Conservation (phyloP, 2,113 vertebrate genomes). For the Scalopus aquaticus region DNA sequence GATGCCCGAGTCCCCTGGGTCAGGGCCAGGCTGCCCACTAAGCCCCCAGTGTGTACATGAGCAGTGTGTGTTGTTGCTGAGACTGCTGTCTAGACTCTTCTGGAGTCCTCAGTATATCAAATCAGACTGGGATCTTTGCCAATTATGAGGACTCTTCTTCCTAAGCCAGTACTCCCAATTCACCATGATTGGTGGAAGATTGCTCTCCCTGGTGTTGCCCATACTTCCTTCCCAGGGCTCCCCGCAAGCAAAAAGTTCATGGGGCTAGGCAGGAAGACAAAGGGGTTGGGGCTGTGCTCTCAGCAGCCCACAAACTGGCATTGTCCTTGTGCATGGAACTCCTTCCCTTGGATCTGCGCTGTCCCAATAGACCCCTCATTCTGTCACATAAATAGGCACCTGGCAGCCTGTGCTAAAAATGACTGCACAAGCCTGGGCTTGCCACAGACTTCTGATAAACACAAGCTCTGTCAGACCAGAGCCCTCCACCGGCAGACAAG, state of each 20-base stretch:
- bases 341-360: neutral
- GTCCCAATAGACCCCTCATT: neutral
- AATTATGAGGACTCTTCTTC: neutral
- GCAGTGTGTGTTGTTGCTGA: too few species aligned
- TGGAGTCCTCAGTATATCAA: neutral
- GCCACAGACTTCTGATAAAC: conserved; percentile 51
- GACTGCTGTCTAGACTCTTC: neutral
- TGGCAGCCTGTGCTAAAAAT: conserved; percentile 46
- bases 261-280: neutral
- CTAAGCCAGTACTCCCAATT: too few species aligned
- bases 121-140: neutral
- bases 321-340: neutral
- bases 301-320: neutral
- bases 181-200: neutral
- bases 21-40: accelerated
- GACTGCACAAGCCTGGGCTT: conserved; percentile 1
- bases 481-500: accelerated
- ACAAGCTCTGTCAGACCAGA: neutral
- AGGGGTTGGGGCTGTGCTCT: neutral
- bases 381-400: conserved; percentile 51
- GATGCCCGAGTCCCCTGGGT: accelerated
- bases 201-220: neutral
- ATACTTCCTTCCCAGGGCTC: neutral
- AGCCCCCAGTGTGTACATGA: too few species aligned
- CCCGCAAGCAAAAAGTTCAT: neutral